Evolutionary conservation across 1,140 invertebrate genomes (phyloP), one percentile per base, ranked within the genome.

Genomic region (Teleogryllus occipitalis): DNA sequence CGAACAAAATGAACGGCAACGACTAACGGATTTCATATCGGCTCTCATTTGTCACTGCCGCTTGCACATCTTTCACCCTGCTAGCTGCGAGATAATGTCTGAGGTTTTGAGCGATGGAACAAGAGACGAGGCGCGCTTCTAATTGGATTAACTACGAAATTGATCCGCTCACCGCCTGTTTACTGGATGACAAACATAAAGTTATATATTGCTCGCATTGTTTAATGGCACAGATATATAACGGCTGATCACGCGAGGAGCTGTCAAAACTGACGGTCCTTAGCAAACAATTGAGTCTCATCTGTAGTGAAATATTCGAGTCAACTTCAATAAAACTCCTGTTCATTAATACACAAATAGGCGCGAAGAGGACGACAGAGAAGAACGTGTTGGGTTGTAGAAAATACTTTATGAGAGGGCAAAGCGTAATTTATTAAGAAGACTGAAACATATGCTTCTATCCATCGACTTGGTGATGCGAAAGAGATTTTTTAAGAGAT

Each of bases 121-220:
- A 65, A 18, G 54, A 65, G 54, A 18, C 1, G 18, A 65, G 54
- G 54, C 18, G 54, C 10, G 54, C 54, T 14, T 65, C 54, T 65
- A 65, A 65, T 65, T 65, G 54, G 54, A 65, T 65, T 65, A 65
- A 65, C 54, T 14, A 65, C 54, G 54, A 65, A 65, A 65, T 65
- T 65, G 54, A 65, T 65, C 54, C 54, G 54, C 54, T 65, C 54
- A 18, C 54, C 18, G 54, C 18, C 54, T 65, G 54, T 65, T 65
- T 65, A 65, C 54, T 65, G 54, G 54, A 65, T 18, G 54, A 65
- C 54, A 65, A 65, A 10, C 54, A 65, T 18, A 39, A 39, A 65
- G 54, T 65, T 65, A 65, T 65, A 65, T 65, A 65, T 65, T 65
- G 54, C 54, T 65, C 27, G 7, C 18, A 65, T 65, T 65, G 54